Percentiles rank a stretch among this genome's conserved stretches.
These are phyloP conservation scores for Labeo catla DNA, from an alignment of 2,113 vertebrate genomes.

Conservation along the genomic window DNA sequence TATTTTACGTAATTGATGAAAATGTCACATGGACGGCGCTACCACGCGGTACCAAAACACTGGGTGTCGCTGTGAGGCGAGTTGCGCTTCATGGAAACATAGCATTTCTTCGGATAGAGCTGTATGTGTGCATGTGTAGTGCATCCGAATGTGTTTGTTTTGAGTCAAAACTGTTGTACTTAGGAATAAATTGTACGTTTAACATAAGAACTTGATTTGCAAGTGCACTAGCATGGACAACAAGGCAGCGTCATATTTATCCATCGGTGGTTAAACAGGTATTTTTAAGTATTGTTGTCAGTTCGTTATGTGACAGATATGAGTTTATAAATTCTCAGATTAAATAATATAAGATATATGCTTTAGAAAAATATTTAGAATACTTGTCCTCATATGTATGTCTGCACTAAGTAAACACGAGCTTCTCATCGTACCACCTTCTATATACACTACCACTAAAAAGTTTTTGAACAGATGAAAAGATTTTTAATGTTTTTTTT, in stretches of 20 bases:
- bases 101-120: neutral
- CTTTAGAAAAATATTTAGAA: neutral
- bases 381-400: neutral
- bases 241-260: neutral
- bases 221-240: neutral
- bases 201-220: neutral
- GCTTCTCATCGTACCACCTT: neutral
- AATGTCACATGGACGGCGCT: neutral
- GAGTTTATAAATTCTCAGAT: no score
- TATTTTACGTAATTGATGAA: neutral
- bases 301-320: neutral
- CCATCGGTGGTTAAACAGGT: neutral
- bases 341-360: neutral
- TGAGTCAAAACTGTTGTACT: neutral
- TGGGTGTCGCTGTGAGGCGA: conserved; percentile 34
- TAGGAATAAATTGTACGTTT: neutral
- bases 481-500: no score
- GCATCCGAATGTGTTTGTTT: neutral
- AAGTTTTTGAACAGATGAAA: no score
- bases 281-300: neutral
- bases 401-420: neutral
- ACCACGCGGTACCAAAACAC: neutral
- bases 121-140: neutral
- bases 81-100: neutral
- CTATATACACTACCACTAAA: no score